Conservation (phyloP, 2,113 vertebrate species). For the Arizona elegans region DNA sequence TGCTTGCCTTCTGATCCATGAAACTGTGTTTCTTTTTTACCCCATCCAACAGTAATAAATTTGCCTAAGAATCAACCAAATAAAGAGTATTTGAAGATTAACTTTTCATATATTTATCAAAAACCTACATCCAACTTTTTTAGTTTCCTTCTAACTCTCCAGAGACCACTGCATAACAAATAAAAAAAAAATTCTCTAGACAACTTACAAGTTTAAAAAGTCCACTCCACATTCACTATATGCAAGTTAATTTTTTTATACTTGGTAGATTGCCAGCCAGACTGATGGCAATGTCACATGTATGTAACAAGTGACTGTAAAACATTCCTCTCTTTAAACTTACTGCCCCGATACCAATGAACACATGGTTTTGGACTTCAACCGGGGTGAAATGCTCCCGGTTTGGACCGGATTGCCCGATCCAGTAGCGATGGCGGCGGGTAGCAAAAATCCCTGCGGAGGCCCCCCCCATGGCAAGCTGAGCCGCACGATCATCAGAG, state of each 20-base stretch:
- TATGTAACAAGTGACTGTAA: neutral
- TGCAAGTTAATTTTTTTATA: neutral
- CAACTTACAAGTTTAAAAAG: neutral
- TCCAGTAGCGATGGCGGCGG: too few species aligned
- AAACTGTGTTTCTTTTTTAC: slow-evolving; percentile 97
- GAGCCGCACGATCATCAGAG: too few species aligned
- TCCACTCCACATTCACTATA: neutral
- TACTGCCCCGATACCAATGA: neutral
- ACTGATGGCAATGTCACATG: neutral
- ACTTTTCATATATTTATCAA: neutral
- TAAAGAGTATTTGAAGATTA: neutral
- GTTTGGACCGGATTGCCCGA: too few species aligned
- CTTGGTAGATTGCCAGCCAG: neutral
- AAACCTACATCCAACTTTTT: neutral
- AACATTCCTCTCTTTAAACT: neutral
- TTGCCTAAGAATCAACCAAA: slow-evolving; percentile 73
- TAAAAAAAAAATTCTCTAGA: neutral
- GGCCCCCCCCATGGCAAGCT: too few species aligned
- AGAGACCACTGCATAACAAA: neutral
- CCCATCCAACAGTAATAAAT: slow-evolving; percentile 94
- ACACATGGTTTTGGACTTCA: neutral
- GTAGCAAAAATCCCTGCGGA: too few species aligned
- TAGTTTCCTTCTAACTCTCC: neutral
- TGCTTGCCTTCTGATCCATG: slow-evolving; percentile 95
- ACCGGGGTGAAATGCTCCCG: too few species aligned